phyloP scores from a whole-genome alignment of 2,797 vertebrate species.

The Pseudomugil gertrudae region DNA sequence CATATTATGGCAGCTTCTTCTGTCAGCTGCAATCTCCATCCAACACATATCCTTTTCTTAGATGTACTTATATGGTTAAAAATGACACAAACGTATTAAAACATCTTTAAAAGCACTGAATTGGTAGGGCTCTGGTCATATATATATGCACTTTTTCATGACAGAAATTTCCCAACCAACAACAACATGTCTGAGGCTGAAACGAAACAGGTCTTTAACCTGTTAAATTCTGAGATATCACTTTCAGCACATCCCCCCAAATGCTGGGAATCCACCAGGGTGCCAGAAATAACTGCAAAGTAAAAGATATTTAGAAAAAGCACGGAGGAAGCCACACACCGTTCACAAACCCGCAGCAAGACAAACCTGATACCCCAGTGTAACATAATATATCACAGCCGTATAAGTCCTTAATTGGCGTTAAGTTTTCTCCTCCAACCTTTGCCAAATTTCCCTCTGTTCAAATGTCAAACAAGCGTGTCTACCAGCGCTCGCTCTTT shows the following conservation, averaged over 20 bases:
- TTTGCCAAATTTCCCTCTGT: slow-evolving; percentile 32
- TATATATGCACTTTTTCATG: neutral
- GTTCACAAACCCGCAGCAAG: neutral
- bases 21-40: neutral
- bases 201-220: neutral
- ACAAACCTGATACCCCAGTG: slow-evolving; percentile 9
- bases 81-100: neutral
- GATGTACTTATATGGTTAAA: neutral
- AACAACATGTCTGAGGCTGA: neutral
- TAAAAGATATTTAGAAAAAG: slow-evolving; percentile 16
- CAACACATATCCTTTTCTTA: neutral
- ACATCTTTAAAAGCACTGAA: neutral
- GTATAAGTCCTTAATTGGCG: neutral
- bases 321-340: neutral
- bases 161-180: neutral
- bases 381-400: neutral
- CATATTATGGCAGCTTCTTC: neutral
- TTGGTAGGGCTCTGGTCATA: neutral
- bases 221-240: neutral
- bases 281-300: slow-evolving; percentile 1
- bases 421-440: slow-evolving; percentile 9
- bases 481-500: slow-evolving; percentile 41
- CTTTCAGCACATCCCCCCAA: neutral
- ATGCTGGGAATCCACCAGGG: neutral
- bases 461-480: slow-evolving; percentile 65